Evolutionary conservation across 2,113 vertebrate genomes (phyloP).

Genomic region (Tautogolabrus adspersus): DNA sequence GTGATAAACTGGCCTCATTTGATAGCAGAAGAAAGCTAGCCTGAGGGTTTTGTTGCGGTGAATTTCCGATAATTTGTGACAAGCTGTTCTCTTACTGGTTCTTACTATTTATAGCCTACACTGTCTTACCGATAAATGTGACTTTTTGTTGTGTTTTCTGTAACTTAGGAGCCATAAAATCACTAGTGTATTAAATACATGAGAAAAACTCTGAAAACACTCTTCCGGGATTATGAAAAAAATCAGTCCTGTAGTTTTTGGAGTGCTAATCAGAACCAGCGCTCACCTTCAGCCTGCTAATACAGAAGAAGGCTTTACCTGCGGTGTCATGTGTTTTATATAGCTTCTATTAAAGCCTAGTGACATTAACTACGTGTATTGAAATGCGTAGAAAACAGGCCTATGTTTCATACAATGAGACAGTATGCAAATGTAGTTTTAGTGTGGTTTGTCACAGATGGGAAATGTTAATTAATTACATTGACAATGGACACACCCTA

Average conservation of each 20-base stretch:
- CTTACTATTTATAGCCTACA: neutral
- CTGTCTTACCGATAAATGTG: rapidly evolving
- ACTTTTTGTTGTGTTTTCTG: neutral
- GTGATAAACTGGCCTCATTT: neutral
- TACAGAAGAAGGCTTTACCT: too few relatives aligned
- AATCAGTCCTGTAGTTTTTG: too few relatives aligned
- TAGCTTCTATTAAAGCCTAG: neutral
- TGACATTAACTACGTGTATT: too few relatives aligned
- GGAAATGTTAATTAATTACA: neutral
- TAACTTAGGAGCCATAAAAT: too few relatives aligned
- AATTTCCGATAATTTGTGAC: neutral
- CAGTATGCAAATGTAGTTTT: too few relatives aligned
- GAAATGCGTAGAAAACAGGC: too few relatives aligned
- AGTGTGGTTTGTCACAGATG: too few relatives aligned
- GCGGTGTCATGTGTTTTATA: neutral
- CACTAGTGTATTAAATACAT: too few relatives aligned
- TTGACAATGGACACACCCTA: neutral
- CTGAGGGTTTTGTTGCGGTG: neutral
- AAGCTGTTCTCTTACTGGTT: neutral
- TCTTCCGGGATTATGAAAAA: too few relatives aligned
- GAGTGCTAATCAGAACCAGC: neutral
- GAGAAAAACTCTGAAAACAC: too few relatives aligned
- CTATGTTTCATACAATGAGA: too few relatives aligned
- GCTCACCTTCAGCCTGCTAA: neutral
- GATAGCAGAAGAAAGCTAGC: constrained; percentile 10